These are phyloP conservation scores for Tenrec ecaudatus DNA, from an alignment of 2,113 vertebrate genomes.

Conservation along the genomic window DNA sequence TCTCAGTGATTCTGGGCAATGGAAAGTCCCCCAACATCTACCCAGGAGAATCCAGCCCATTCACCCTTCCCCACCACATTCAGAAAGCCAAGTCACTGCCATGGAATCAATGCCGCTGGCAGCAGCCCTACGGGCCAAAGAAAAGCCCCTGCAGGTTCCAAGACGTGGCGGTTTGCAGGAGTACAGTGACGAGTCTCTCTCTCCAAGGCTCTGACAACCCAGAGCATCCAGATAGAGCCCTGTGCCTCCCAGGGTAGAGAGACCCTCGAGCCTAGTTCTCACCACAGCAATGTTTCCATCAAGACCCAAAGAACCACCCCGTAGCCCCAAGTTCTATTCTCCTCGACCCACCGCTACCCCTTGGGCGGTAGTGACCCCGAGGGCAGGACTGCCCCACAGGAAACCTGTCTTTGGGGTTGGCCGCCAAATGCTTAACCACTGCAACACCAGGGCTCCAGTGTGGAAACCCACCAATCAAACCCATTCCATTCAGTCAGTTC, in stretches of 20 bases:
- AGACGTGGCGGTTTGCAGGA: no score
- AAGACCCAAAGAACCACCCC: not conserved
- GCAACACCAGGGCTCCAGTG: no score
- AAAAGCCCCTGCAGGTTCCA: no score
- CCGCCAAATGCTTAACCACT: no score
- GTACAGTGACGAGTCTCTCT: no score
- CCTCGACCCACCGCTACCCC: not conserved
- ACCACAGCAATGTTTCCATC: not conserved
- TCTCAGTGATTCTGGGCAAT: not conserved
- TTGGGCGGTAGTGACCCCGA: no score
- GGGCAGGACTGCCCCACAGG: no score
- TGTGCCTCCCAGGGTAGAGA: not conserved
- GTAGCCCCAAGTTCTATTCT: not conserved
- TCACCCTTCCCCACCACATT: not conserved
- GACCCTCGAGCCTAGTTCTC: not conserved
- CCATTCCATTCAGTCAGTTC: no score
- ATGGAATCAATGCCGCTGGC: no score
- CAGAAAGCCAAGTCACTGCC: not conserved
- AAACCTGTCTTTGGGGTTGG: no score
- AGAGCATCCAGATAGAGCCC: not conserved
- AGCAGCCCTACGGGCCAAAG: no score
- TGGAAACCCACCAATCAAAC: no score
- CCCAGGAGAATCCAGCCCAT: not conserved
- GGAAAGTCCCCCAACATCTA: not conserved
- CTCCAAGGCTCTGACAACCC: not conserved